These are phyloP conservation scores for Psilopsiagon aymara DNA, from an alignment of 2,113 vertebrate species.

Conservation along the genomic window DNA sequence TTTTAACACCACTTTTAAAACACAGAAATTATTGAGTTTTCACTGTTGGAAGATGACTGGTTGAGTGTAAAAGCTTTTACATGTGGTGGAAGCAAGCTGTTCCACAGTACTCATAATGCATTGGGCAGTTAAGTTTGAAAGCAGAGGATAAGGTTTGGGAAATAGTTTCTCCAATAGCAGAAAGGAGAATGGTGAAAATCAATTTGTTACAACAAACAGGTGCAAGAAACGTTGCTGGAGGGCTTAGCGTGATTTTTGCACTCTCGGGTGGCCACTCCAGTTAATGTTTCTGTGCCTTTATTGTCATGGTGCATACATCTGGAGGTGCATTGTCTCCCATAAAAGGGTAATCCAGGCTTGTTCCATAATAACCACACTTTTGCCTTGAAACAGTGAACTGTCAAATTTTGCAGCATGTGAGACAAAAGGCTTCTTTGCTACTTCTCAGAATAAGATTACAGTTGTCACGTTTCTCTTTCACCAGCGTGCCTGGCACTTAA, in stretches of 20 bases:
- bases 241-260: background rate
- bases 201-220: background rate
- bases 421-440: conserved; percentile 39
- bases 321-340: conserved; percentile 23
- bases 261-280: background rate
- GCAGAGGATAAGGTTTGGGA: background rate
- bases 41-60: background rate
- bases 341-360: conserved; percentile 27
- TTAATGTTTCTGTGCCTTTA: conserved; percentile 32
- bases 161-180: background rate
- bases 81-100: background rate
- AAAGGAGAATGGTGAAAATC: background rate
- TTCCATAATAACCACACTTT: conserved; percentile 31
- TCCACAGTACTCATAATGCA: background rate
- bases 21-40: background rate
- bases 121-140: background rate
- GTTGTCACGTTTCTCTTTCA: background rate
- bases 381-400: conserved; percentile 45
- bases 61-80: background rate
- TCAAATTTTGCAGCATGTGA: conserved; percentile 27
- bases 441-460: conserved; percentile 35
- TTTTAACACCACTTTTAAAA: background rate
- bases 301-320: conserved; percentile 2
- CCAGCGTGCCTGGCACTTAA: conserved; percentile 37
- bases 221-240: background rate